Base-by-base conservation (phyloP, 2,113 vertebrate genomes). In the Gyps fulvus region DNA sequence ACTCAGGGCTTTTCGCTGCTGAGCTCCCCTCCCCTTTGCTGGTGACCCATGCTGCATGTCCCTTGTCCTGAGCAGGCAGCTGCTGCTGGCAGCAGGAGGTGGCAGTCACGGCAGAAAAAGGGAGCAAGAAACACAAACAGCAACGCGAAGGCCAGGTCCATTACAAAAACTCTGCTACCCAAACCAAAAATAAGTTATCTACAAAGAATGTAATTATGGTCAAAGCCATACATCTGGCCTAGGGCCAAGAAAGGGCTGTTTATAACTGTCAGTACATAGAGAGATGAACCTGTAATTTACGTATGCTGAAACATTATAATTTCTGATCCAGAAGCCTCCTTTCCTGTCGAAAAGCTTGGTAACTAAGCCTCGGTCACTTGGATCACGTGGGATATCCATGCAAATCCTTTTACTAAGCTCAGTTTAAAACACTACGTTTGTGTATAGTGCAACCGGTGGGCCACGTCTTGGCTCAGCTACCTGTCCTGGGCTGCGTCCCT, bases 201-300 rank as follows among this genome's bases (percentile, higher is more conserved):
- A 43, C 59, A 62, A 79, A 88, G 83, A 94, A 91, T 95, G 43
- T 94, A 96, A 95, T 97, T 95, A 94, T 92, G 93, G 95, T 95
- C 87, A 92, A 93, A 93, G 93, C 89, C 81, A 71, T 95, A 85
- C 54, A 42, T 95, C 55, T 89, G 87, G 85, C 72, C 58, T 47
- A 26, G 57, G 47, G 85, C 85, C 95, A 95, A 87, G 77, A 87
- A 90, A 91, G 76, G 32, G 69, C 50, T 96, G 84, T 95, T 97
- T 96, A 45, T 93, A 95, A 90, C 94, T 93, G 95, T 85, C 79
- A 83, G 79, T 93, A 82, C 1, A 4, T 42, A 76, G 59, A 52
- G 94, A 90, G 86, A 87, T 77, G 90, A 97, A 94, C 93, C 65
- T 81, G 63, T 88, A 96, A 96, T 96, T 97, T 92, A 80, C 70